Base-by-base conservation (phyloP, 1,140 invertebrate genomes). In the Bathynomus jamesi region DNA sequence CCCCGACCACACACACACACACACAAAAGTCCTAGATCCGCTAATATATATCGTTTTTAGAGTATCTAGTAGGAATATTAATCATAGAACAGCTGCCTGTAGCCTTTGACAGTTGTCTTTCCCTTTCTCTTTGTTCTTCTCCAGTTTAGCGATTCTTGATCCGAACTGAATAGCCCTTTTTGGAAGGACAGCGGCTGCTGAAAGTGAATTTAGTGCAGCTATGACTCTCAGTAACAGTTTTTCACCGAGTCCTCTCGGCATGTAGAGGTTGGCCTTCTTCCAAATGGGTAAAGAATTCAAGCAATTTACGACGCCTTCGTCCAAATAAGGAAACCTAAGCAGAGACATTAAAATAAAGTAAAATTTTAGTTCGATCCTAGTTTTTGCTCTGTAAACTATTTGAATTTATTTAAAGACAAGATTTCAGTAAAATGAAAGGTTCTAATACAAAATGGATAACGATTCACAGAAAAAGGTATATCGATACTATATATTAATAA, bases 91-190 rank as follows among this genome's bases (percentile, higher is more conserved):
- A n/a, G n/a, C 96, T 85, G 7, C 40, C 5, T 53, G 40, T 17
- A 53, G 13, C 21, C 40, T 53, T 53, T 53, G 11, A 53, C 91
- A 93, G 63, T 89, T 78, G 80, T 95, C 88, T 76, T 86, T 86
- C 24, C 91, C 95, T 82, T 94, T 96, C 84, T 96, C 91, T 82
- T 92, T 95, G 53, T 87, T 86, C 82, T 85, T 83, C 78, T 88
- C 87, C 30, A 84, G 69, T 74, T 97, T 94, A 3, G 96, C 95
- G 78, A 98, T 96, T 80, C 92, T 86, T 0, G 94, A 95, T n/a
- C 96, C 96, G 87, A 99, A 99, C 82, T 99, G 96, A 65, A 99
- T 89, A 17, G 96, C 96, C 82, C 93, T 81, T 83, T 99, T 99
- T 61, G 91, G 91, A 62, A 71, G 28, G 62, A 81, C 80, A 0